Evolutionary conservation across 1,140 invertebrate genomes (phyloP).

Genomic region (Eubasilissa regina): DNA sequence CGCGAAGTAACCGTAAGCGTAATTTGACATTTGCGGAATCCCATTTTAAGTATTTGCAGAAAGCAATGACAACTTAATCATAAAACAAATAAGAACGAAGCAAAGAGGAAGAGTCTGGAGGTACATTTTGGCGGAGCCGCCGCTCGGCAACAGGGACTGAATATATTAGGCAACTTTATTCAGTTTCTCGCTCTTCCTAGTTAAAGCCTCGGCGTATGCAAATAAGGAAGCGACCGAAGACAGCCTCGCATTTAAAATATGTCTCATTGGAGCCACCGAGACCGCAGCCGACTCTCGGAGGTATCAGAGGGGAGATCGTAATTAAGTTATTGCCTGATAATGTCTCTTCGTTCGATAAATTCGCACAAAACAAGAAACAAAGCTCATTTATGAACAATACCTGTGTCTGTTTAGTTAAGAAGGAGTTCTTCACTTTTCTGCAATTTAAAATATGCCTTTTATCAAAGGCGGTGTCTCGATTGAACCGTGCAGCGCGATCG

Average conservation of each 20-base stretch:
- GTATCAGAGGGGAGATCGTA: constrained; percentile 18
- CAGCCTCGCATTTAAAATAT: constrained; percentile 22
- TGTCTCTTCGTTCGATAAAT: constrained; percentile 5
- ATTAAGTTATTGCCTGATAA: constrained; percentile 32
- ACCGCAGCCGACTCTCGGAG: not conserved
- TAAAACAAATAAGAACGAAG: constrained; percentile 54
- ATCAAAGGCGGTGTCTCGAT: too few species aligned
- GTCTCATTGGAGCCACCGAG: constrained; percentile 35
- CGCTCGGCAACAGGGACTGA: constrained; percentile 48
- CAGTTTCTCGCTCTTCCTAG: constrained; percentile 47
- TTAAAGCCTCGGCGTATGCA: constrained; percentile 49
- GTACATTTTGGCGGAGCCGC: not conserved
- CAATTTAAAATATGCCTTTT: too few species aligned
- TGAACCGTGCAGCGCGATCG: too few species aligned
- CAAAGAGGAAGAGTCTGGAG: constrained; percentile 32
- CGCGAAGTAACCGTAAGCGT: constrained; percentile 33
- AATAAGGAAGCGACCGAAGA: constrained; percentile 47
- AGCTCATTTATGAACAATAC: not conserved
- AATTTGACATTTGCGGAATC: constrained; percentile 54
- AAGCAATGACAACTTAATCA: constrained; percentile 60
- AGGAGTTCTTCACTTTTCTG: too few species aligned
- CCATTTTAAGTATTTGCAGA: constrained; percentile 58
- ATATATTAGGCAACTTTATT: constrained; percentile 58
- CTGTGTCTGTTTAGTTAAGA: too few species aligned
- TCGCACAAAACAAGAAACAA: not conserved